Conservation (phyloP, 2,113 vertebrate species). For the Pomatostomus ruficeps region DNA sequence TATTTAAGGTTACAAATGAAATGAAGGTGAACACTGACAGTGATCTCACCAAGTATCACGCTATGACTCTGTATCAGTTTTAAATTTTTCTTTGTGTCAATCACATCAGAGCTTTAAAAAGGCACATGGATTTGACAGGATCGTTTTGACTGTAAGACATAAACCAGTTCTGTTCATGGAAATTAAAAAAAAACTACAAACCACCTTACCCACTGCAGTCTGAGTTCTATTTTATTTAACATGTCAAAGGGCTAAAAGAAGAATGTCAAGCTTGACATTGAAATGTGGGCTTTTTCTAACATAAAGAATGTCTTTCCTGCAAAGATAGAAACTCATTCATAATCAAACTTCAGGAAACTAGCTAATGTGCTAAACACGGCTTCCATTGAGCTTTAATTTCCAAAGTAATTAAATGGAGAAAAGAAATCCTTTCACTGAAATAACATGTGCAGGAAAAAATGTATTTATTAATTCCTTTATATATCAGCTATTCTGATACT, state of each 20-base stretch:
- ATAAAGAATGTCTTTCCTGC: background rate
- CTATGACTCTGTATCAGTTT: background rate
- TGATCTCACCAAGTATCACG: background rate
- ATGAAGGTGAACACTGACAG: background rate
- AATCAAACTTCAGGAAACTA: background rate
- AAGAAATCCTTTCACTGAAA: background rate
- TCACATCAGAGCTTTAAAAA: background rate
- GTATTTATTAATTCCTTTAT: background rate
- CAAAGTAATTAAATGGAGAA: background rate
- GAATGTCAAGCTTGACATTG: background rate
- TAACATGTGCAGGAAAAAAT: background rate
- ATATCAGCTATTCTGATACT: background rate
- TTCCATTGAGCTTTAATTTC: background rate
- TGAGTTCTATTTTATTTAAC: conserved; percentile 14
- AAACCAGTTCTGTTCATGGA: background rate
- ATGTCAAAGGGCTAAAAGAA: conserved; percentile 3
- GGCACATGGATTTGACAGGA: background rate
- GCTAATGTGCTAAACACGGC: background rate
- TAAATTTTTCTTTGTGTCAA: background rate
- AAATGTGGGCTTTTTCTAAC: background rate
- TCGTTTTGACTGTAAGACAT: background rate
- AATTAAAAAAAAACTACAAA: background rate
- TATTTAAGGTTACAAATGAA: background rate
- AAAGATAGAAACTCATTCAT: background rate
- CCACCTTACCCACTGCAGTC: background rate